Evolutionary conservation across 92 coral and sea anemone species (phyloP).

Genomic region (Isaurus tuberculatus): DNA sequence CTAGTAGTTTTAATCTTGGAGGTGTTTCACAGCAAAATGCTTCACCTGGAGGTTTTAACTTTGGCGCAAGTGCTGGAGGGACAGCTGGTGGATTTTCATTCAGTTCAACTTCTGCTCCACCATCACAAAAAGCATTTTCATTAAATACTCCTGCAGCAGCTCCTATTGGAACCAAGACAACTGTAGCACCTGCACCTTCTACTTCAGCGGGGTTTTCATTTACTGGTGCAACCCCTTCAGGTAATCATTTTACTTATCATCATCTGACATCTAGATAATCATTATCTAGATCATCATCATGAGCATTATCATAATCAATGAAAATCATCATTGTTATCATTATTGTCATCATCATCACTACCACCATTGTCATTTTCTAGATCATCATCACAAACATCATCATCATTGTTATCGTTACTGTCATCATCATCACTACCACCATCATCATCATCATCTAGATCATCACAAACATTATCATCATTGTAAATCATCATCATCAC

Average conservation of each 20-base stretch:
- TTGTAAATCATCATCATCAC: no score
- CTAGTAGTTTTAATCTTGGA: conserved; percentile 53
- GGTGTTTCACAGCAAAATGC: conserved; percentile 21
- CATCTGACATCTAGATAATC: no score
- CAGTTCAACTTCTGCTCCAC: conserved; percentile 21
- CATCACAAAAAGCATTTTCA: conserved; percentile 25
- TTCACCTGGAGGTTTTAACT: conserved; percentile 47
- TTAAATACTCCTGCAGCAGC: conserved; percentile 14
- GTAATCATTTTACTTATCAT: not conserved
- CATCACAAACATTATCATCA: not conserved
- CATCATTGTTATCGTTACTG: not conserved
- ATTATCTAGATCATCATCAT: no score
- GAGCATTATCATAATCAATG: no score
- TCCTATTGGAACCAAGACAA: conserved; percentile 20
- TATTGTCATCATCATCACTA: not conserved
- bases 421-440: not conserved
- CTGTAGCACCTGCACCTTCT: conserved; percentile 41
- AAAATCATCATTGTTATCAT: not conserved
- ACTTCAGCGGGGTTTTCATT: conserved; percentile 51
- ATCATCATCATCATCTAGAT: not conserved
- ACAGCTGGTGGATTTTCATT: conserved; percentile 12
- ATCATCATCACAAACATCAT: not conserved
- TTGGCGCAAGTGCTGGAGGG: conserved; percentile 33
- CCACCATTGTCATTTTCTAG: not conserved
- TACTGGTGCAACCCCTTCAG: conserved; percentile 11